Evolutionary conservation across 2,797 vertebrate species (phyloP), one percentile per base, ranked within the genome.

Genomic region (Tarsius wallacei): DNA sequence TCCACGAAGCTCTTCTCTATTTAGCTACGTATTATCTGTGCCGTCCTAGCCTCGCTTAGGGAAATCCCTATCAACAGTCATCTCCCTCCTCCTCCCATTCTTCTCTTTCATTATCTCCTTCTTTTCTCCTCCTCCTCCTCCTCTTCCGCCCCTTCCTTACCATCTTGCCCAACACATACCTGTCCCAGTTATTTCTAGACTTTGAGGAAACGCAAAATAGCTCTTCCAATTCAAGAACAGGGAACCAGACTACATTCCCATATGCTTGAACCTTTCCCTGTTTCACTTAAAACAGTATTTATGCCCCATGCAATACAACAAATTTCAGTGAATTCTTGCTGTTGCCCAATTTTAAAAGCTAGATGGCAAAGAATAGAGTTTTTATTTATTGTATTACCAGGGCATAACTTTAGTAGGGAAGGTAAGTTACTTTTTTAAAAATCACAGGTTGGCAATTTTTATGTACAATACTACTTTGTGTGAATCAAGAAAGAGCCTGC

Each of bases 331-430:
- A 89, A 28, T 57, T 26, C 61, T 93, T 26, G 22, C 17, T 71
- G 49, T 87, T 91, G 85, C 26, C 78, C 51, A 71, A n/a, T 87
- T 85, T 91, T 86, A 81, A 87, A 97, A 80, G n/a, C 51, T 83
- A 53, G 6, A 49, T 87, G 90, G 68, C 26, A 74, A 70, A 78
- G 51, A 66, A 33, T 61, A 93, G 68, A 78, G 9, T 80, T 74
- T 94, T 78, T 55, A 55, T 86, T 92, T 82, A 80, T 76, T 57
- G 13, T 68, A 53, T 91, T 80, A 81, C 28, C 57, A 71, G n/a
- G 12, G 59, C 42, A 61, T 51, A 82, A 88, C 14, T 68, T 93
- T 80, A 24, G 55, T 7, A 14, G 31, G 14, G 2, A 64, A 93
- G 15, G 16, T 26, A 68, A 83, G 3, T n/a, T 61, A 51, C 13